Percentiles rank a stretch among this genome's conserved stretches.
These are phyloP conservation scores for Pseudorasbora parva DNA, from an alignment of 2,113 vertebrate species.

Conservation along the genomic window DNA sequence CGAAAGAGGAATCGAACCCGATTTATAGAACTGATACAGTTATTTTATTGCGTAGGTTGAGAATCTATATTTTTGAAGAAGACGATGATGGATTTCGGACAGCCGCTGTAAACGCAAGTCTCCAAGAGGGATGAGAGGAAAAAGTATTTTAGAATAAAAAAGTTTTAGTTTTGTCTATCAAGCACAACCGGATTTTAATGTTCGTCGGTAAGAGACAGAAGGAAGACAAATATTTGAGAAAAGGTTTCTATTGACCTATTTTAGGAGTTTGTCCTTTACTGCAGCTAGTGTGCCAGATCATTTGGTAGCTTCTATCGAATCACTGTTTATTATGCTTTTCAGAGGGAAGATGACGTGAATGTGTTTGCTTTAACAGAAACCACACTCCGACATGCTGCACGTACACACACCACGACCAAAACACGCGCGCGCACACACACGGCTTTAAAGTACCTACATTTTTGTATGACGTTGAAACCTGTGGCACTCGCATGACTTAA, in stretches of 20 bases:
- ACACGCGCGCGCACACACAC: slow-evolving; percentile 54
- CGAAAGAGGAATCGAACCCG: slow-evolving; percentile 47
- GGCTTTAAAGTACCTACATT: slow-evolving; percentile 72
- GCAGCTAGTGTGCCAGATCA: slow-evolving; percentile 66
- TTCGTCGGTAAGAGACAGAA: slow-evolving; percentile 66
- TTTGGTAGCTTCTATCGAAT: slow-evolving; percentile 60
- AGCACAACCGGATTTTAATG: slow-evolving; percentile 87
- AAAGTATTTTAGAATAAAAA: slow-evolving; percentile 77
- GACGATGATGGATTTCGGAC: slow-evolving; percentile 76
- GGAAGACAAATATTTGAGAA: slow-evolving; percentile 62
- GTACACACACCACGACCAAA: slow-evolving; percentile 7
- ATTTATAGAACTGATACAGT: slow-evolving; percentile 82
- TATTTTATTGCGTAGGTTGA: slow-evolving; percentile 84
- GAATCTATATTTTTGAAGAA: slow-evolving; percentile 96
- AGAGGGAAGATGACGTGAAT: slow-evolving; percentile 64
- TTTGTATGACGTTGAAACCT: slow-evolving; percentile 74
- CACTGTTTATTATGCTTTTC: slow-evolving; percentile 63
- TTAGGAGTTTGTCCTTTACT: slow-evolving; percentile 65
- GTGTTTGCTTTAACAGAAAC: slow-evolving; percentile 74
- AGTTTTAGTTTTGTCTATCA: slow-evolving; percentile 84
- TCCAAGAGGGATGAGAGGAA: slow-evolving; percentile 71
- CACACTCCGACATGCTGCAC: slow-evolving; percentile 31
- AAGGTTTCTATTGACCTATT: slow-evolving; percentile 70
- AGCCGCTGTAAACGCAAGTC: slow-evolving; percentile 77
- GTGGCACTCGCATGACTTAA: slow-evolving; percentile 80